Conservation (phyloP, 2,888 invertebrate species). For the Apamea crenata region DNA sequence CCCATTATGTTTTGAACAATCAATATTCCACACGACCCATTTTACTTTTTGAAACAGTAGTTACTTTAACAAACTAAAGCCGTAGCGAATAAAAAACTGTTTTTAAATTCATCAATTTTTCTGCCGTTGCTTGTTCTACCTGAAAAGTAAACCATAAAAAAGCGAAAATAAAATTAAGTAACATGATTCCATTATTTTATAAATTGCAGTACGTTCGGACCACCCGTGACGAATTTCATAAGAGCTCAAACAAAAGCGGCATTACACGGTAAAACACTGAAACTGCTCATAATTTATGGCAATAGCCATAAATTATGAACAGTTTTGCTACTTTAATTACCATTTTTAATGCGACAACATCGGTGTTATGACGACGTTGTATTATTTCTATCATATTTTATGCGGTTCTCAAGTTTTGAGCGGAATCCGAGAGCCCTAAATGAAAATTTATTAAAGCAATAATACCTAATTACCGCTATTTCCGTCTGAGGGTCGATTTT, state of each 20-base stretch:
- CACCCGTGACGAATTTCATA: slow-evolving; percentile 44
- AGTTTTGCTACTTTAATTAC: slow-evolving; percentile 39
- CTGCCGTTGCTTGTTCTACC: background rate
- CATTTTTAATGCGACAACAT: slow-evolving; percentile 38
- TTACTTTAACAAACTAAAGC: slow-evolving; percentile 9
- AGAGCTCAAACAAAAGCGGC: slow-evolving; percentile 17
- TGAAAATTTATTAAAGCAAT: slow-evolving; percentile 16
- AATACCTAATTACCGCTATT: slow-evolving; percentile 5
- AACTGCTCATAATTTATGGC: too few species aligned
- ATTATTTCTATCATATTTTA: slow-evolving; percentile 11
- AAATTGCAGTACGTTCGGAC: slow-evolving; percentile 12
- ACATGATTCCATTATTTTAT: slow-evolving; percentile 24
- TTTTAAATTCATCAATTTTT: slow-evolving; percentile 3
- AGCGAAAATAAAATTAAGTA: background rate
- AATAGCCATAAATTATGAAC: slow-evolving; percentile 32
- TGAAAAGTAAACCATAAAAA: background rate
- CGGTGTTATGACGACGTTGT: slow-evolving; percentile 27
- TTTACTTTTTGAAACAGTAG: slow-evolving; percentile 3
- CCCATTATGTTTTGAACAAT: background rate
- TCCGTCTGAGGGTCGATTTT: background rate
- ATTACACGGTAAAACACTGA: background rate
- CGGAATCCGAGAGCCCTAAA: background rate
- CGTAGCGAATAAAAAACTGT: background rate
- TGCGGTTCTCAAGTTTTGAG: slow-evolving; percentile 29
- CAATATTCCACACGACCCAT: background rate